phyloP scores from a whole-genome alignment of 1,140 invertebrate genomes.

The Aphidius gifuensis region DNA sequence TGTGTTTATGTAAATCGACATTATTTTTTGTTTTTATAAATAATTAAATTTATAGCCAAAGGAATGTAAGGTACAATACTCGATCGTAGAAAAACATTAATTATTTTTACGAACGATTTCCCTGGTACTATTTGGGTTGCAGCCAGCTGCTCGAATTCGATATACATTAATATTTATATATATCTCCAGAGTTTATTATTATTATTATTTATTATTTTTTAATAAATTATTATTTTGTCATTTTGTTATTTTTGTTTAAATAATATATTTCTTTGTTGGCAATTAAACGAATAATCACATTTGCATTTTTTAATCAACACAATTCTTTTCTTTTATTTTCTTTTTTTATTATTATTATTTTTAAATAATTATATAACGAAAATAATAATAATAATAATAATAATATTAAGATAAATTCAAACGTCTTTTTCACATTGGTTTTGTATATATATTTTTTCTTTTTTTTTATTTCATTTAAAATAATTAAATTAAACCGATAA shows the following conservation, averaged over 20 bases:
- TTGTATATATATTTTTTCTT: too few relatives aligned
- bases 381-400: too few relatives aligned
- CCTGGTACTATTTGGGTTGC: slow-evolving; percentile 33
- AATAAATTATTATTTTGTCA: neutral
- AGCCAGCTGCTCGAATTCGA: slow-evolving; percentile 49
- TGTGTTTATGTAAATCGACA: neutral
- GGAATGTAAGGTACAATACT: slow-evolving; percentile 59
- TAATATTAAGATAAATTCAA: too few relatives aligned
- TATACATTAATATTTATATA: neutral
- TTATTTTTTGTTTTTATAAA: slow-evolving; percentile 3
- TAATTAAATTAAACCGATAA: too few relatives aligned
- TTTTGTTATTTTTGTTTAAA: neutral
- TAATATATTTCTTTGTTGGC: too few relatives aligned
- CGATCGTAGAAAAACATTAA: slow-evolving; percentile 31
- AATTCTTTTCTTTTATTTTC: too few relatives aligned
- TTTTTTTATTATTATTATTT: too few relatives aligned
- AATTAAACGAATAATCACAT: too few relatives aligned
- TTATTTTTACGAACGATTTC: slow-evolving; percentile 25
- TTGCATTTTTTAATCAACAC: too few relatives aligned
- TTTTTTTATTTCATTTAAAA: too few relatives aligned
- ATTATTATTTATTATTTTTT: slow-evolving; percentile 13
- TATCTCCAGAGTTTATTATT: slow-evolving; percentile 15
- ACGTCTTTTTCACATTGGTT: too few relatives aligned
- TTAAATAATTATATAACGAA: too few relatives aligned
- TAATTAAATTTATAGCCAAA: slow-evolving; percentile 56